Evolutionary conservation across 2,888 invertebrate genomes (phyloP).

Genomic region (Serrognathus titanus): DNA sequence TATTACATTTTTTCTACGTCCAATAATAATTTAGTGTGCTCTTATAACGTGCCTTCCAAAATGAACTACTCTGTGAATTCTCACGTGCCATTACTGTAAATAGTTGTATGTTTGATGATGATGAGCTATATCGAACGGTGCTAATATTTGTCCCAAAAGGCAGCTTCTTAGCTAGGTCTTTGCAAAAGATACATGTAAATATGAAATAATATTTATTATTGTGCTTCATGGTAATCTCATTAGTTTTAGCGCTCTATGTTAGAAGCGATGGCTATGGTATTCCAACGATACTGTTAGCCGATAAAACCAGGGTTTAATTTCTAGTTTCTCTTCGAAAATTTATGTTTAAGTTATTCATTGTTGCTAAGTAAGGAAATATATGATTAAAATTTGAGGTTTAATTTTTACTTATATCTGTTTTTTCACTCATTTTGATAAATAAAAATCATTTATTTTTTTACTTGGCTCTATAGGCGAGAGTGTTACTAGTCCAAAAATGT

Average conservation of each 20-base stretch:
- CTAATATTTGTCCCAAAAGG: constrained; percentile 11
- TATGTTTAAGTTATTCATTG: constrained; percentile 1
- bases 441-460: too few relatives aligned
- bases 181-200: constrained; percentile 7
- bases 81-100: constrained; percentile 29
- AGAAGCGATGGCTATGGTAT: constrained; percentile 31
- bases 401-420: too few relatives aligned
- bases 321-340: constrained; percentile 8
- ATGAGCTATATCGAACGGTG: constrained; percentile 18
- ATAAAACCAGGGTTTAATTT: constrained; percentile 34
- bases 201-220: constrained; percentile 4
- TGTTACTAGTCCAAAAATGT: constrained; percentile 35
- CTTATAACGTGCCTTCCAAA: constrained; percentile 20
- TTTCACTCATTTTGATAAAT: too few relatives aligned
- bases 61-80: constrained; percentile 30
- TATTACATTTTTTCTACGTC: constrained; percentile 12
- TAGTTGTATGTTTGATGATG: constrained; percentile 10
- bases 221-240: constrained; percentile 20
- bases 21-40: constrained; percentile 12
- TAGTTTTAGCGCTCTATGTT: constrained; percentile 8
- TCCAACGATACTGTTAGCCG: constrained; percentile 44
- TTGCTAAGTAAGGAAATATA: neutral
- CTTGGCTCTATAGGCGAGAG: constrained; percentile 28
- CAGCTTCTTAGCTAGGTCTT: constrained; percentile 9
- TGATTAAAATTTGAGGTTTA: neutral